A percentile compares a stretch with the other conserved stretches of the same genome.
Evolutionary conservation across 2,888 invertebrate genomes (phyloP).

Genomic region (Gasteruption jaculator): DNA sequence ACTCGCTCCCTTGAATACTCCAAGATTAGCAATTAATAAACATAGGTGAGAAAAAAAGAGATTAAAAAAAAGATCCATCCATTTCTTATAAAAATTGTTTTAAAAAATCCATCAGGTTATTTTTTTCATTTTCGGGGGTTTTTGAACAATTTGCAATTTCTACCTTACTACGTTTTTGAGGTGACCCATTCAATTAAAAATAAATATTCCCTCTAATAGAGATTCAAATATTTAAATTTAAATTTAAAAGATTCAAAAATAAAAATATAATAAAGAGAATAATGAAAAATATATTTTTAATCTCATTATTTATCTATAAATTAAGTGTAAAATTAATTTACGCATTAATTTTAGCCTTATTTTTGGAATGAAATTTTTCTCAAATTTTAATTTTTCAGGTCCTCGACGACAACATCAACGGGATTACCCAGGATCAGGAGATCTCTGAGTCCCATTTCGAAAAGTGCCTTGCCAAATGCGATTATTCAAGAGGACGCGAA

Average conservation of each 20-base stretch:
- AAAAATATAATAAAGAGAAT: not conserved
- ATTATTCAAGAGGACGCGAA: slow-evolving; percentile 21
- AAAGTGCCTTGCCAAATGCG: slow-evolving; percentile 23
- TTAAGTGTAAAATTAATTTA: too few species aligned
- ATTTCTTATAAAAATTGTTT: too few species aligned
- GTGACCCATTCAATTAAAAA: too few species aligned
- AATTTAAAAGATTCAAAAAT: not conserved
- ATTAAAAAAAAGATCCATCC: too few species aligned
- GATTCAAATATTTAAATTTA: not conserved
- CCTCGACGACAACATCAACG: slow-evolving; percentile 27
- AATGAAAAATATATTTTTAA: too few species aligned
- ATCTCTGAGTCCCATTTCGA: slow-evolving; percentile 40
- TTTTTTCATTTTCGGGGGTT: too few species aligned
- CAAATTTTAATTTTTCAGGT: too few species aligned
- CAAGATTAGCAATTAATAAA: slow-evolving; percentile 40
- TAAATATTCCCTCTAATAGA: not conserved
- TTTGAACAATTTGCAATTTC: too few species aligned
- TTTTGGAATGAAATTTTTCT: slow-evolving; percentile 7
- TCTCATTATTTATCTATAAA: too few species aligned
- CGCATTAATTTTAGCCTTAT: not conserved
- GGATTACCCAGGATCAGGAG: slow-evolving; percentile 30
- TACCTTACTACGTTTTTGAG: too few species aligned
- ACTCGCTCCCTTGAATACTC: slow-evolving; percentile 43
- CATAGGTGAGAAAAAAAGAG: too few species aligned
- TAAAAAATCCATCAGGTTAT: too few species aligned